These are phyloP conservation scores for Beroe forskalii DNA, from an alignment of 37 sponge, comb jelly and placozoan species.

Conservation along the genomic window DNA sequence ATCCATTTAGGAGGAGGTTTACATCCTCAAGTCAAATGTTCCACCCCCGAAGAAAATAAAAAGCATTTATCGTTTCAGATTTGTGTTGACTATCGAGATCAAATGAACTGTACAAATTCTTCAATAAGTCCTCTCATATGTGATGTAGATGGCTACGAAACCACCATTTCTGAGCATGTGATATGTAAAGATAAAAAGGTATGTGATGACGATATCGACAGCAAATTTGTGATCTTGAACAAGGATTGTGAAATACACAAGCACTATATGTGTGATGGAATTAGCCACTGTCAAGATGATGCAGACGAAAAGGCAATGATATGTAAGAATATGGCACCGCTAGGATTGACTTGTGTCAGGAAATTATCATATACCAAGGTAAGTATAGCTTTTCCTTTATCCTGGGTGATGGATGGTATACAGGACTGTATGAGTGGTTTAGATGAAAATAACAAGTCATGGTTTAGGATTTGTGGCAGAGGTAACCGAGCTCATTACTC, in stretches of 20 bases:
- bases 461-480: no score
- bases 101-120: neutral
- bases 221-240: neutral
- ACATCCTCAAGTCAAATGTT: neutral
- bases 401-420: no score
- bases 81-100: neutral
- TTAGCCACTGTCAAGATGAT: neutral
- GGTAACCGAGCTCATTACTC: no score
- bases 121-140: neutral
- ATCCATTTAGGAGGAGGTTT: no score
- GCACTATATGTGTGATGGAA: neutral
- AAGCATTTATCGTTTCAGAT: neutral
- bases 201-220: slow-evolving; percentile 3
- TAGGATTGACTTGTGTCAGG: neutral
- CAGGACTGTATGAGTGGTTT: neutral
- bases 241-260: neutral
- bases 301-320: neutral
- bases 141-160: neutral
- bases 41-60: neutral
- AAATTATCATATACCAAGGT: neutral
- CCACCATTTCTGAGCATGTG: neutral
- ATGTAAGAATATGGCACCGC: neutral
- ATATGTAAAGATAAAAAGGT: neutral
- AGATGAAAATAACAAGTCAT: no score
- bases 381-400: no score